phyloP scores from a whole-genome alignment of 2,113 vertebrate species.

The Entosphenus tridentatus region DNA sequence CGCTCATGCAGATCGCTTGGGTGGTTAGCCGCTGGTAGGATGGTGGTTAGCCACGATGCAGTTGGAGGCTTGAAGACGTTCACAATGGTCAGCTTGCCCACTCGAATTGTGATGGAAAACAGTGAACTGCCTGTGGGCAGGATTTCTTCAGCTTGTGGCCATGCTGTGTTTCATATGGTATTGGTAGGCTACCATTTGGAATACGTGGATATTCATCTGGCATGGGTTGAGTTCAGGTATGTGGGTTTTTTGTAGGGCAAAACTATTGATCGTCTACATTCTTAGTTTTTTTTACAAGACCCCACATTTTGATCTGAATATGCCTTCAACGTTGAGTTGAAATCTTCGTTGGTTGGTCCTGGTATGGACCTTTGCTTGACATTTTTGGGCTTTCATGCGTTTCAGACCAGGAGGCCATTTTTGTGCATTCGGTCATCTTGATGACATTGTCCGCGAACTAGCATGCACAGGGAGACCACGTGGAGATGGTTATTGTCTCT shows the following conservation, averaged over 20 bases:
- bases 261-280: neutral
- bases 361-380: no score
- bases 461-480: no score
- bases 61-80: neutral
- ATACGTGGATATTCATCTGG: neutral
- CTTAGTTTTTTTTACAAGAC: neutral
- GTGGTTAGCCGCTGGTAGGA: neutral
- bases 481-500: no score
- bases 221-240: neutral
- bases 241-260: neutral
- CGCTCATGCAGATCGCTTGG: neutral
- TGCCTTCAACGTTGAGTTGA: no score
- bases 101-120: slow-evolving; percentile 1
- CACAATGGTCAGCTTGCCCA: neutral
- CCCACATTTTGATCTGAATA: no score
- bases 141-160: neutral
- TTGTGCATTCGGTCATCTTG: no score
- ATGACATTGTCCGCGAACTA: no score
- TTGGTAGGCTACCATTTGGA: neutral
- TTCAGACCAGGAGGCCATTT: no score
- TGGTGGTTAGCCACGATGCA: neutral
- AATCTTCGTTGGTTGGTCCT: no score
- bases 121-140: neutral
- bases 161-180: neutral
- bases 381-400: no score